phyloP scores from a whole-genome alignment of 2,888 invertebrate species.

The Pardosa pseudoannulata region DNA sequence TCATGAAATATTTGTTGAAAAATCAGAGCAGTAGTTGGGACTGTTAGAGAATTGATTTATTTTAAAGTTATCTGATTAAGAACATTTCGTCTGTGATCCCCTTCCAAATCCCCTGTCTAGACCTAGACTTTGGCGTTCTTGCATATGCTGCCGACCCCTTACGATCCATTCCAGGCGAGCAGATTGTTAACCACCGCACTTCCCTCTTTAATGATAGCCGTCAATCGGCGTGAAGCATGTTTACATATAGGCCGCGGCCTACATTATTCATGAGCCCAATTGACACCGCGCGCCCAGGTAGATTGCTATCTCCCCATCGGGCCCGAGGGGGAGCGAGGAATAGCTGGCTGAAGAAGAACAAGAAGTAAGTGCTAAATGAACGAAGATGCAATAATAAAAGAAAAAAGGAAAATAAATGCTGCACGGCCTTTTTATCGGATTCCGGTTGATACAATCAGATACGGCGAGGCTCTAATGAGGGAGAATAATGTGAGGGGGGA shows the following conservation, averaged over 20 bases:
- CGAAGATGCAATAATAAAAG: neutral
- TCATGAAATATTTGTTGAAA: too few relatives aligned
- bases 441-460: neutral
- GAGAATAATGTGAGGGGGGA: too few relatives aligned
- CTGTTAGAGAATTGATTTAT: too few relatives aligned
- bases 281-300: constrained; percentile 33
- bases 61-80: too few relatives aligned
- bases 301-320: constrained; percentile 36
- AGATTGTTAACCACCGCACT: constrained; percentile 5
- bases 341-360: neutral
- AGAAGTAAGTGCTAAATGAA: neutral
- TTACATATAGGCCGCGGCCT: constrained; percentile 55
- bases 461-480: neutral
- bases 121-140: too few relatives aligned
- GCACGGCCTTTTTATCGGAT: neutral
- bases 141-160: too few relatives aligned
- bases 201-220: constrained; percentile 52
- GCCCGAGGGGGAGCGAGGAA: neutral
- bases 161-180: neutral
- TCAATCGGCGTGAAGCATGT: constrained; percentile 41
- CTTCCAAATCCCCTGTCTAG: too few relatives aligned
- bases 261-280: constrained; percentile 63
- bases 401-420: too few relatives aligned
- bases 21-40: too few relatives aligned
- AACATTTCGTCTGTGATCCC: too few relatives aligned